Evolutionary conservation across 2,888 invertebrate genomes (phyloP).

Genomic region (Colostygia pectinataria): DNA sequence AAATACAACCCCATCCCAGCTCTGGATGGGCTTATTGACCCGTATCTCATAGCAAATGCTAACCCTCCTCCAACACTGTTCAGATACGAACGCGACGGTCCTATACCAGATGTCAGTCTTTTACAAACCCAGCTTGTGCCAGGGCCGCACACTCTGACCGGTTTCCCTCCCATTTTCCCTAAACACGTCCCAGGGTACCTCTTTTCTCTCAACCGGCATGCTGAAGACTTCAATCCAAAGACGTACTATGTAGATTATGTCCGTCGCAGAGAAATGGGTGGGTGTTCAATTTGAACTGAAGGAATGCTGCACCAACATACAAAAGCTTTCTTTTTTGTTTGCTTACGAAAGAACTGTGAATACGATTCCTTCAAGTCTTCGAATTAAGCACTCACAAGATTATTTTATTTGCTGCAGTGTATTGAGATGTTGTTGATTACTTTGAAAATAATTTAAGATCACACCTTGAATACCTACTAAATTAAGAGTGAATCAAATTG

Average conservation of each 20-base stretch:
- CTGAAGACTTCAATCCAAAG: slow-evolving; percentile 75
- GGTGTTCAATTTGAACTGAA: slow-evolving; percentile 79
- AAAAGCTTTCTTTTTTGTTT: slow-evolving; percentile 51
- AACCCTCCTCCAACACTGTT: slow-evolving; percentile 68
- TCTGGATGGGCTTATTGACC: slow-evolving; percentile 69
- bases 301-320: slow-evolving; percentile 61
- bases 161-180: slow-evolving; percentile 75
- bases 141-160: slow-evolving; percentile 71
- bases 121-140: slow-evolving; percentile 59
- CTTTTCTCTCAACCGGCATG: slow-evolving; percentile 71
- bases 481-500: neutral
- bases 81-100: slow-evolving; percentile 72
- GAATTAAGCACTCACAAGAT: slow-evolving; percentile 75
- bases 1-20: slow-evolving; percentile 70
- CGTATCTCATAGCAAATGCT: slow-evolving; percentile 60
- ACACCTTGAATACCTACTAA: neutral
- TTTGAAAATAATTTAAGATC: neutral
- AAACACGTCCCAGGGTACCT: slow-evolving; percentile 78
- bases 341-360: slow-evolving; percentile 51
- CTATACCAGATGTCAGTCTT: slow-evolving; percentile 67
- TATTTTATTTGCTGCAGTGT: slow-evolving; percentile 61
- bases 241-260: slow-evolving; percentile 81
- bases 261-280: slow-evolving; percentile 79
- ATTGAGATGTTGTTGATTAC: slow-evolving; percentile 26
- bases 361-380: slow-evolving; percentile 70